phyloP scores from a whole-genome alignment of 2,888 invertebrate species.

The Drosophila rellima region DNA sequence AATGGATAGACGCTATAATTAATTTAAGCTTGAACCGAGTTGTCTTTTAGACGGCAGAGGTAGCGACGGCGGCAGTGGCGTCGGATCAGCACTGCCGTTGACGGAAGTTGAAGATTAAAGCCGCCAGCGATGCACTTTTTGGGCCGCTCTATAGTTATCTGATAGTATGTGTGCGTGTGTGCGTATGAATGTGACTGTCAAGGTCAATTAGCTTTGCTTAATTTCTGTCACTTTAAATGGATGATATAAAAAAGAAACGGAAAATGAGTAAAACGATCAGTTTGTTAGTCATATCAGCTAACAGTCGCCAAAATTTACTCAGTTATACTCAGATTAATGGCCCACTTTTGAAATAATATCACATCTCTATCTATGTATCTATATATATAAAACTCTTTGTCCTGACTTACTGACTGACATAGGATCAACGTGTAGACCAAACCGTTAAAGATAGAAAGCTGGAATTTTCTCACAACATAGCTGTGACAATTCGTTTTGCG shows the following conservation, averaged over 20 bases:
- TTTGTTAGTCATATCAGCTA: neutral
- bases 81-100: constrained; percentile 26
- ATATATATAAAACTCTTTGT: too few species aligned
- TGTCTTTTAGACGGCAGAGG: constrained; percentile 39
- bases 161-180: constrained; percentile 7
- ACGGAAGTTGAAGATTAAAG: constrained; percentile 73
- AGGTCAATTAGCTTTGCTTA: constrained; percentile 72
- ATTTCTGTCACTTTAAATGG: constrained; percentile 60
- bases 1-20: constrained; percentile 51
- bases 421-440: too few species aligned
- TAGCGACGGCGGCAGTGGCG: constrained; percentile 20
- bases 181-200: constrained; percentile 46
- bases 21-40: constrained; percentile 47
- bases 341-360: constrained; percentile 4
- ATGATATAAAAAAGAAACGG: constrained; percentile 21
- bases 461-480: too few species aligned
- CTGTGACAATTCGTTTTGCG: too few species aligned
- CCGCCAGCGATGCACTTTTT: constrained; percentile 66
- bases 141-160: constrained; percentile 37
- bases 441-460: too few species aligned
- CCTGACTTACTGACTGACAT: too few species aligned
- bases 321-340: constrained; percentile 6
- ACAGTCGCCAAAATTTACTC: neutral
- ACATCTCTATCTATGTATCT: too few species aligned
- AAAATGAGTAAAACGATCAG: constrained; percentile 9